Base-by-base conservation (phyloP, 1,140 invertebrate species). In the Asobara japonica region DNA sequence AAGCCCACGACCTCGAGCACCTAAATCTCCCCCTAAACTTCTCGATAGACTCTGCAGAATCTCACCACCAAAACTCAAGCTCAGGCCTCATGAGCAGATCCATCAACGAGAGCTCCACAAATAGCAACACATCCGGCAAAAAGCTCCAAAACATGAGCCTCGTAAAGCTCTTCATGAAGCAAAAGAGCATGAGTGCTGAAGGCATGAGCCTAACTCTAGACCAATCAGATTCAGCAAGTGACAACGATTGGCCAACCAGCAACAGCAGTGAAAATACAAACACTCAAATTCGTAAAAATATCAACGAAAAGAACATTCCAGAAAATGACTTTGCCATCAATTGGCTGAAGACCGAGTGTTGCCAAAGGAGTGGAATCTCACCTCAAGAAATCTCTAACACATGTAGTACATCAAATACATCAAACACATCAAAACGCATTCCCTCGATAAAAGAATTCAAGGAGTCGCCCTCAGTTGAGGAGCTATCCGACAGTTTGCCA, bases 161-260 rank as follows among this genome's bases (percentile, higher is more conserved):
- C 76, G 93, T 96, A n/a, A 94, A 94, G 84, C 85, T 96, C 38
- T 96, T 96, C 80, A 96, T 96, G 89, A 95, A 95, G 84, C 94
- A 96, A 80, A 95, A 95, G 82, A 95, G 94, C 81, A 91, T 91
- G 83, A 93, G 92, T 76, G 91, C 91, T 62, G 92, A 93, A 84
- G 91, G 91, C 11, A 91, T 91, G 86, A 87, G 83, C 71, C 69
- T 87, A 16, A 85, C 84, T 0, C 72, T 86, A 10, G 86, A 88
- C 69, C 85, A 88, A 27, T 85, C 84, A 2, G 84, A 85, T 48
- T 84, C 86, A 1, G 74, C 70, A 2, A 87, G 82, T 60, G 84
- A 86, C 29, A 80, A 79, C n/a, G 81, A 78, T 13, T 87, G 85
- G 85, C 83, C 85, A n/a, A 85, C 79, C 11, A 84, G 78, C 8